phyloP scores from a whole-genome alignment of 2,113 vertebrate species.

The Amphiprion ocellaris region DNA sequence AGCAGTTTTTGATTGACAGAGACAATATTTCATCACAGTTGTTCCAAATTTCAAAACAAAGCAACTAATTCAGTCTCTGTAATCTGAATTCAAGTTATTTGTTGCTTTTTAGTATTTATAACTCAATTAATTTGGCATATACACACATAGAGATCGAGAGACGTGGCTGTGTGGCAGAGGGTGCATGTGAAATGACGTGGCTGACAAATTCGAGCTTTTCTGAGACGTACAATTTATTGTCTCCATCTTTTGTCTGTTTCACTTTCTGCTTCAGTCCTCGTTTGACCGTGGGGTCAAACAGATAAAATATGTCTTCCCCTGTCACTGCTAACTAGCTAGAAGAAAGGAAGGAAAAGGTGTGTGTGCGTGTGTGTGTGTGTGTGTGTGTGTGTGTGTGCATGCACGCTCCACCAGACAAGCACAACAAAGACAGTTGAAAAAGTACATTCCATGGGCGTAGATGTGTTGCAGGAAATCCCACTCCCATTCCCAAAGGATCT shows the following conservation, averaged over 20 bases:
- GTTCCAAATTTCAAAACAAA: background rate
- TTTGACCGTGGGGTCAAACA: slow-evolving; percentile 56
- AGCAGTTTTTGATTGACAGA: background rate
- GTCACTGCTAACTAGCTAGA: slow-evolving; percentile 34
- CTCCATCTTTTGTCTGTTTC: slow-evolving; percentile 12
- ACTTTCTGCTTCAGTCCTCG: slow-evolving; percentile 21
- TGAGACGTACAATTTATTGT: background rate
- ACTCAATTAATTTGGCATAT: background rate
- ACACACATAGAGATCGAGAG: background rate
- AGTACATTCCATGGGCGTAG: slow-evolving; percentile 77
- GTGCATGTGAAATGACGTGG: background rate
- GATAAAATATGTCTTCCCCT: slow-evolving; percentile 42
- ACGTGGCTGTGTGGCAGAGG: background rate
- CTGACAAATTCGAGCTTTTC: background rate
- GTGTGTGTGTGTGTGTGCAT: slow-evolving; percentile 36
- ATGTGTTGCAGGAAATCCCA: slow-evolving; percentile 82
- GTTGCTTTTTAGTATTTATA: background rate
- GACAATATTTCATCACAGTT: background rate
- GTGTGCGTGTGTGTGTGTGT: slow-evolving; percentile 25
- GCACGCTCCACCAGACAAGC: slow-evolving; percentile 35
- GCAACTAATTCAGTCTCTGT: background rate
- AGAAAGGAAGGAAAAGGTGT: slow-evolving; percentile 72
- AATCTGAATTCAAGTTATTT: background rate
- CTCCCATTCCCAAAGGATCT: slow-evolving; percentile 80
- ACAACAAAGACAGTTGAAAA: slow-evolving; percentile 59